Conservation (phyloP, 2,797 vertebrate genomes). For the Cryptoblepharus egeriae region DNA sequence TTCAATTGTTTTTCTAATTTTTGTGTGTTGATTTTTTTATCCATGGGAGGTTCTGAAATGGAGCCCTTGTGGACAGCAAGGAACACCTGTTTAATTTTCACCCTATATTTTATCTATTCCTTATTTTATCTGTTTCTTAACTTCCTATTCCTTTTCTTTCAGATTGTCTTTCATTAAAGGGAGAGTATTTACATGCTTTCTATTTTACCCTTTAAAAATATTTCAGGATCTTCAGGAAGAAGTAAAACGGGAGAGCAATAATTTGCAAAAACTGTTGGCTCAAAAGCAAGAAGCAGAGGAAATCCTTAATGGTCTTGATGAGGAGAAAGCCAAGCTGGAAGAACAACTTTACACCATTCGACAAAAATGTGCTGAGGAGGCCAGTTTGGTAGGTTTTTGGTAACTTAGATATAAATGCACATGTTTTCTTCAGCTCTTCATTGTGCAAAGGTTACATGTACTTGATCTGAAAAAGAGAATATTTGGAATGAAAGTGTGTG, state of each 20-base stretch:
- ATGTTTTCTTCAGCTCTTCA: not conserved
- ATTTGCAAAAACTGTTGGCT: constrained; percentile 87
- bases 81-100: too few relatives aligned
- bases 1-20: too few relatives aligned
- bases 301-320: constrained; percentile 89
- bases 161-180: not conserved
- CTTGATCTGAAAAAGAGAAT: not conserved
- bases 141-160: not conserved
- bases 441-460: not conserved
- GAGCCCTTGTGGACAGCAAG: too few relatives aligned
- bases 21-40: too few relatives aligned
- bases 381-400: constrained; percentile 82
- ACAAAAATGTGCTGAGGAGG: constrained; percentile 90
- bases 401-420: not conserved
- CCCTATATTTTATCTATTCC: constrained; percentile 11
- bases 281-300: constrained; percentile 94
- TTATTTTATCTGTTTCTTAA: not conserved
- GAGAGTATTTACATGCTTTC: not conserved
- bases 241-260: constrained; percentile 88
- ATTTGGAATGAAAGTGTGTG: not conserved
- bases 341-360: constrained; percentile 90
- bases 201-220: constrained; percentile 49
- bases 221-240: constrained; percentile 93
- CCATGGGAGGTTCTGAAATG: too few relatives aligned
- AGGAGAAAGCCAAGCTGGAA: constrained; percentile 91